A percentile compares a stretch with the other conserved stretches of the same genome.
phyloP scores from a whole-genome alignment of 2,888 invertebrate species.

The Rutpela maculata region DNA sequence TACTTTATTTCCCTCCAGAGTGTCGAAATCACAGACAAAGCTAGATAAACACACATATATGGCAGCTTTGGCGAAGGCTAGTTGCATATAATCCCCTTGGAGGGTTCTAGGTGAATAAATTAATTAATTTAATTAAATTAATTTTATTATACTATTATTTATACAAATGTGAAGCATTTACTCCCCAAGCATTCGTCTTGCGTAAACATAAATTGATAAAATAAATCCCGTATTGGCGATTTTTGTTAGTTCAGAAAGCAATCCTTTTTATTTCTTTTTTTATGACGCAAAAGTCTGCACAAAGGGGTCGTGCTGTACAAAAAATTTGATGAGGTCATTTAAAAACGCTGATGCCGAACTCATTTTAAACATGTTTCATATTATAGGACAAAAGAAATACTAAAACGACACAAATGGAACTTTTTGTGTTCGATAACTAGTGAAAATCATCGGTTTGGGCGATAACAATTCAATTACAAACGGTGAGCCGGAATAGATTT shows the following conservation, averaged over 20 bases:
- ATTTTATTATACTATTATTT: neutral
- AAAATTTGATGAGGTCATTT: slow-evolving; percentile 29
- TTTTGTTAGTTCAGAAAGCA: neutral
- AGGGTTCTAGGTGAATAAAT: no score
- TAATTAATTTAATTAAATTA: no score
- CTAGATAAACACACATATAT: no score
- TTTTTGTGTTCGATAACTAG: slow-evolving; percentile 41
- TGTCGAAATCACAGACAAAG: no score
- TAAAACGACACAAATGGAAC: slow-evolving; percentile 18
- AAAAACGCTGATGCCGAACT: slow-evolving; percentile 26
- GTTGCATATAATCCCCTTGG: no score
- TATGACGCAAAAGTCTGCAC: neutral
- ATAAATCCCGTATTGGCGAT: neutral
- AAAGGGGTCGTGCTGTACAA: neutral
- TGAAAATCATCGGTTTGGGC: slow-evolving; percentile 38
- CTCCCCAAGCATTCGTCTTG: neutral
- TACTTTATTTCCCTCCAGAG: no score
- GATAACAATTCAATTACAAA: slow-evolving; percentile 55
- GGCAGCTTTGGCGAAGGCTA: no score
- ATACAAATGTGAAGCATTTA: neutral
- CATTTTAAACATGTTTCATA: slow-evolving; percentile 32
- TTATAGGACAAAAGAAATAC: slow-evolving; percentile 24
- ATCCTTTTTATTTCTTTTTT: neutral
- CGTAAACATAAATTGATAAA: neutral
- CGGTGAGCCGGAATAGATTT: slow-evolving; percentile 43